Percentiles rank a stretch among this genome's conserved stretches.
Evolutionary conservation across 2,888 invertebrate species (phyloP).

Genomic region (Pollenia griseotomentosa): DNA sequence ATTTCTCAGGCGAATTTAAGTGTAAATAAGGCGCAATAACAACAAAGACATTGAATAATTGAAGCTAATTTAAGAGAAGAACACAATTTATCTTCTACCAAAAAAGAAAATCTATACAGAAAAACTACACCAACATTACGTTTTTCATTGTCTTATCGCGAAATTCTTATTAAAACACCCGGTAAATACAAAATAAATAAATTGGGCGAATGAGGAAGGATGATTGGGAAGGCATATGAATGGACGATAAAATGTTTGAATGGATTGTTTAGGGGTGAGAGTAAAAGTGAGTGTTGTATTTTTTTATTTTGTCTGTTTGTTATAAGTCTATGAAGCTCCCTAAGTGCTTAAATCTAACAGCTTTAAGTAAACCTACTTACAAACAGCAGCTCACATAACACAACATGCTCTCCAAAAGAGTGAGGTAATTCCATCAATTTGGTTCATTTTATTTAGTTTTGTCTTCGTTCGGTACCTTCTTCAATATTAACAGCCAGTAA

Average conservation of each 20-base stretch:
- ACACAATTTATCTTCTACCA: constrained; percentile 60
- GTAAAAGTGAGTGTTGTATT: background rate
- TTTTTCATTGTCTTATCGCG: constrained; percentile 60
- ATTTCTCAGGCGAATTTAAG: constrained; percentile 58
- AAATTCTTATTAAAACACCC: constrained; percentile 62
- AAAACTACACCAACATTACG: constrained; percentile 41
- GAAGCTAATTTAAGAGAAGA: constrained; percentile 70
- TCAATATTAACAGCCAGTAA: constrained; percentile 73
- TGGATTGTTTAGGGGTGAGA: constrained; percentile 11
- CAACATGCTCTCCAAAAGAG: constrained; percentile 2
- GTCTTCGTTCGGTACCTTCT: constrained; percentile 56
- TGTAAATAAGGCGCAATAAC: constrained; percentile 55
- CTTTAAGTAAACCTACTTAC: constrained; percentile 46
- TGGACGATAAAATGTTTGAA: constrained; percentile 10
- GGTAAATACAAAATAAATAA: constrained; percentile 50
- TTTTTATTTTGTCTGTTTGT: constrained; percentile 25
- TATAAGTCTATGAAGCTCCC: constrained; percentile 55
- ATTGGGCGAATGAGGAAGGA: constrained; percentile 14
- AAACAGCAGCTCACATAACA: constrained; percentile 13
- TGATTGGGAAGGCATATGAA: background rate
- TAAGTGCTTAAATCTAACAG: constrained; percentile 52
- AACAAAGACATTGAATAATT: constrained; percentile 72
- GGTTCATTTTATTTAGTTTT: constrained; percentile 37
- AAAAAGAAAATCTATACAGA: constrained; percentile 49
- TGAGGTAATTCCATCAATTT: constrained; percentile 55